Conservation (phyloP, 2,888 invertebrate genomes). For the Prosapia bicincta region DNA sequence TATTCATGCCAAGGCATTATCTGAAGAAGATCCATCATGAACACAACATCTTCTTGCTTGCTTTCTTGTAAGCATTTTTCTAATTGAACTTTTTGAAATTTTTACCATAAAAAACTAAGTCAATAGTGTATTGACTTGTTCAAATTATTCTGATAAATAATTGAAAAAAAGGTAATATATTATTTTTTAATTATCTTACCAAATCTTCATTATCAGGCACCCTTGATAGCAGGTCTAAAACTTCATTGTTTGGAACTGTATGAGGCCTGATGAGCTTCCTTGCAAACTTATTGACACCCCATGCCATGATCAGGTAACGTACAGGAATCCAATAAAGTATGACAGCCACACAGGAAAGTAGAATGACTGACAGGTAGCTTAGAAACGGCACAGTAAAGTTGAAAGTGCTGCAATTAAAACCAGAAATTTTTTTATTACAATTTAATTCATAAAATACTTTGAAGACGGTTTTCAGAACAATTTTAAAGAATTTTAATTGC, state of each 20-base stretch:
- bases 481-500: background rate
- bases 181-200: conserved; percentile 68
- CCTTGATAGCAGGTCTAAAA: conserved; percentile 89
- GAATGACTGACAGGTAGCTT: conserved; percentile 84
- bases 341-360: conserved; percentile 67
- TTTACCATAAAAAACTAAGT: too few species aligned
- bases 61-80: too few species aligned
- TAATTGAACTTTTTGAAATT: too few species aligned
- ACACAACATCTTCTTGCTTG: too few species aligned
- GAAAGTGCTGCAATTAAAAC: conserved; percentile 69
- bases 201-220: conserved; percentile 93
- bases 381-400: conserved; percentile 97
- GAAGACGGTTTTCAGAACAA: background rate
- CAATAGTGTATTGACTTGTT: too few species aligned
- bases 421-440: conserved; percentile 9
- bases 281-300: conserved; percentile 96
- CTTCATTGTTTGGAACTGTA: conserved; percentile 95
- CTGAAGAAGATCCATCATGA: too few species aligned
- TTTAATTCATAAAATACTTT: conserved; percentile 10
- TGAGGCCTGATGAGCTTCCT: conserved; percentile 89
- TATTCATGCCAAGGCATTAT: too few species aligned
- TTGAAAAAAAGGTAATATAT: too few species aligned
- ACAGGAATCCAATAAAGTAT: conserved; percentile 88
- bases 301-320: conserved; percentile 82
- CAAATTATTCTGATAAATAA: too few species aligned